Percentiles rank a stretch among this genome's conserved stretches.
These are phyloP conservation scores for Willowsia nigromaculata DNA, from an alignment of 2,888 invertebrate species.

Conservation along the genomic window DNA sequence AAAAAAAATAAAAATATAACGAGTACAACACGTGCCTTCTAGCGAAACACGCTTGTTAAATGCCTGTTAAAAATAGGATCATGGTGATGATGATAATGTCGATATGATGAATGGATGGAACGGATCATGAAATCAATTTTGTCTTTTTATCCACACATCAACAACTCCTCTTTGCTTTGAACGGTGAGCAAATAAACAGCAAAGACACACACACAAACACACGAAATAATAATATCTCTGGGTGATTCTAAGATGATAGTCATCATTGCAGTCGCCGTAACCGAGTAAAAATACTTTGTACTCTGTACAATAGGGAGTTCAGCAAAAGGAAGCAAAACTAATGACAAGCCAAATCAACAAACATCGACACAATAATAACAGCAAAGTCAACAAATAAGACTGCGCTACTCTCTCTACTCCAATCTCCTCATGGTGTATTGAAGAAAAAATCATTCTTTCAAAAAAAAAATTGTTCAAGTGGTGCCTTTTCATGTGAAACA, in stretches of 20 bases:
- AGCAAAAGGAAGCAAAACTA: background rate
- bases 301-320: background rate
- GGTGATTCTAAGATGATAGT: background rate
- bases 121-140: conserved; percentile 43
- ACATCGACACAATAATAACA: conserved; percentile 38
- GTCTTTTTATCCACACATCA: background rate
- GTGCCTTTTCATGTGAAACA: conserved; percentile 40
- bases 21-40: conserved; percentile 51
- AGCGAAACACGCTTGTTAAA: conserved; percentile 43
- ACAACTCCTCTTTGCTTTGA: conserved; percentile 6
- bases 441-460: conserved; percentile 12
- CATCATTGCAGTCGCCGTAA: background rate
- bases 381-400: conserved; percentile 39
- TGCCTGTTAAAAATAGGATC: conserved; percentile 41
- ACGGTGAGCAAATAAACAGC: conserved; percentile 10
- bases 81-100: background rate
- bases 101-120: conserved; percentile 44
- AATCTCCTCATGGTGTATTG: background rate
- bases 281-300: background rate
- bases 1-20: conserved; percentile 20
- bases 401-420: background rate
- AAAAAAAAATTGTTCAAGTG: conserved; percentile 30
- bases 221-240: background rate
- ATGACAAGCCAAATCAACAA: conserved; percentile 48
- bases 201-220: too few relatives aligned